Evolutionary conservation across 2,797 vertebrate genomes (phyloP), one percentile per base, ranked within the genome.

Genomic region (Sitta carolinensis): DNA sequence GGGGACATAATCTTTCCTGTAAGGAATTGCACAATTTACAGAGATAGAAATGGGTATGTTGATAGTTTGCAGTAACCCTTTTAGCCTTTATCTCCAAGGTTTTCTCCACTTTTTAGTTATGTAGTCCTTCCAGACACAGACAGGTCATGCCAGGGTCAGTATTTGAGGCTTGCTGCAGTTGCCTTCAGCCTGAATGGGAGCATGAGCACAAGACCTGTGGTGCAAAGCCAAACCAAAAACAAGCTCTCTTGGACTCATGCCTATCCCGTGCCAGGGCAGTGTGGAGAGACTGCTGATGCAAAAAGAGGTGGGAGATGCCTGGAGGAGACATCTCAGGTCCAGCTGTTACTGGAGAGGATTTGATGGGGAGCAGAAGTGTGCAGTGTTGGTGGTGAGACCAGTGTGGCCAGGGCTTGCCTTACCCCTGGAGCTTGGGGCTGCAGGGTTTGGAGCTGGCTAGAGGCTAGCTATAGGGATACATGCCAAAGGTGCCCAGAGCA

Each of bases 131-230:
- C 22, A 52, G 78, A 36, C 11, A 11, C 73, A 40, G 38, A 6
- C 1, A 4, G 50, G 25, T 79, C 1, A 0, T 1, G 17, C 45
- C 3, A 2, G 21, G 51, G 29, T 58, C 81, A 42, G 19, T 32
- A 1, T 70, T 2, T 34, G 32, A 17, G 42, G 22, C 22, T 80
- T 45, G 40, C 38, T 3, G 9, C 21, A 10, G 18, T 59, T 87
- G 43, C 17, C 29, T 84, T 82, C 43, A 54, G 66, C n/a, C 23
- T 13, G 15, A 3, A 1, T 72, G 34, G 29, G 40, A 79, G 34
- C 45, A 40, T 0, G 3, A 48, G 22, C 18, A 18, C 0, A 3
- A 48, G 50, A 30, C 2, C 4, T 57, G 27, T 0, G 0, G 15
- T 47, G 50, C 18, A 30, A 72, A 94, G 38, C 58, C 52, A 57